Conservation (phyloP, 2,888 invertebrate genomes). For the Antheraea assamensis region DNA sequence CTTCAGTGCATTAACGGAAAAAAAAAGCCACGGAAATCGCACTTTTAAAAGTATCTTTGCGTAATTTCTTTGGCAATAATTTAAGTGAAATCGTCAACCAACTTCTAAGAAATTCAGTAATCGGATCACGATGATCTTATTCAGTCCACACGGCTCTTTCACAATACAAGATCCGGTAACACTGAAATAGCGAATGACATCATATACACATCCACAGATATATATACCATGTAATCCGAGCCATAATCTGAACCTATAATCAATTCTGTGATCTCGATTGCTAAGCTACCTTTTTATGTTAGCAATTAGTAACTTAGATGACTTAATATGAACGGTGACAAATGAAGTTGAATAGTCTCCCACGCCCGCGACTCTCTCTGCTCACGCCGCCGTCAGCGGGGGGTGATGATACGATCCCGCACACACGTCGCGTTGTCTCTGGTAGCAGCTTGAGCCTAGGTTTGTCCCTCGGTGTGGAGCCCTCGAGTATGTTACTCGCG, state of each 20-base stretch:
- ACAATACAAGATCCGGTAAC: constrained; percentile 19
- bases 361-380: too few species aligned
- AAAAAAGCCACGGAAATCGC: background rate
- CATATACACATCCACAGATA: constrained; percentile 17
- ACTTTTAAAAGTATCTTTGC: background rate
- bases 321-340: too few species aligned
- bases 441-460: too few species aligned
- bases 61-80: background rate
- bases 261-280: constrained; percentile 6
- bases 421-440: too few species aligned
- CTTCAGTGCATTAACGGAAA: background rate
- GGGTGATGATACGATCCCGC: too few species aligned
- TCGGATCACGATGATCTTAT: constrained; percentile 8
- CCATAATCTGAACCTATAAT: constrained; percentile 20
- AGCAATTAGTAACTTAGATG: background rate
- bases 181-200: constrained; percentile 19
- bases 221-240: constrained; percentile 16
- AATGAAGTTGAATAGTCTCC: too few species aligned
- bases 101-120: background rate
- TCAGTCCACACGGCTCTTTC: constrained; percentile 18
- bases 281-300: background rate
- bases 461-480: too few species aligned
- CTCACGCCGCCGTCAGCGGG: too few species aligned
- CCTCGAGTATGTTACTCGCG: too few species aligned
- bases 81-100: background rate